Percentiles rank a stretch among this genome's conserved stretches.
Conservation (phyloP, 2,797 vertebrate species). For the Sebastes goodei region DNA sequence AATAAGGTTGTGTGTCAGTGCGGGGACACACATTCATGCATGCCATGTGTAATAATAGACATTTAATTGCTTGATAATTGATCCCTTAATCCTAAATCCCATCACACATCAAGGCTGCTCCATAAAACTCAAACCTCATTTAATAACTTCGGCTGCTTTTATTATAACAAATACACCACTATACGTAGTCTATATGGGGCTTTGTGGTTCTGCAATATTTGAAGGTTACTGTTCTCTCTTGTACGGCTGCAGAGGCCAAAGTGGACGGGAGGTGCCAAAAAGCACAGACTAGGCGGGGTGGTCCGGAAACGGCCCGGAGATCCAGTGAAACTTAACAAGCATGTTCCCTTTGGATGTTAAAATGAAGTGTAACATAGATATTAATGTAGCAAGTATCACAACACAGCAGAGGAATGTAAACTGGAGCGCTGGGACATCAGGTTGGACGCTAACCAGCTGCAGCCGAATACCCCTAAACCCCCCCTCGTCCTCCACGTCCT, state of each 20-base stretch:
- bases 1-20: background rate
- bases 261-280: constrained; percentile 63
- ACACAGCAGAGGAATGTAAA: constrained; percentile 78
- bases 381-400: constrained; percentile 81
- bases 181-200: constrained; percentile 36
- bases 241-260: constrained; percentile 46
- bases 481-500: background rate
- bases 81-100: constrained; percentile 27
- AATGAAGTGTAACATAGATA: constrained; percentile 77
- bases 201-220: constrained; percentile 51
- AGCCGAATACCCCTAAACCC: constrained; percentile 34
- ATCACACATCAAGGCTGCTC: constrained; percentile 18
- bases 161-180: constrained; percentile 16
- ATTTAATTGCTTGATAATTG: constrained; percentile 14
- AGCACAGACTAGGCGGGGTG: constrained; percentile 69
- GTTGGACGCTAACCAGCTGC: constrained; percentile 67
- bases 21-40: background rate
- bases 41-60: background rate
- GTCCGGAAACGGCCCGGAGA: constrained; percentile 74
- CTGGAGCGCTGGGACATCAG: constrained; percentile 70
- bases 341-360: constrained; percentile 76
- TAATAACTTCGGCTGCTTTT: constrained; percentile 31
- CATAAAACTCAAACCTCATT: constrained; percentile 33
- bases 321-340: constrained; percentile 80
- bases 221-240: constrained; percentile 60